Percentiles rank a stretch among this genome's conserved stretches.
Evolutionary conservation across 2,797 vertebrate species (phyloP).

Genomic region (Eutrigla gurnardus): DNA sequence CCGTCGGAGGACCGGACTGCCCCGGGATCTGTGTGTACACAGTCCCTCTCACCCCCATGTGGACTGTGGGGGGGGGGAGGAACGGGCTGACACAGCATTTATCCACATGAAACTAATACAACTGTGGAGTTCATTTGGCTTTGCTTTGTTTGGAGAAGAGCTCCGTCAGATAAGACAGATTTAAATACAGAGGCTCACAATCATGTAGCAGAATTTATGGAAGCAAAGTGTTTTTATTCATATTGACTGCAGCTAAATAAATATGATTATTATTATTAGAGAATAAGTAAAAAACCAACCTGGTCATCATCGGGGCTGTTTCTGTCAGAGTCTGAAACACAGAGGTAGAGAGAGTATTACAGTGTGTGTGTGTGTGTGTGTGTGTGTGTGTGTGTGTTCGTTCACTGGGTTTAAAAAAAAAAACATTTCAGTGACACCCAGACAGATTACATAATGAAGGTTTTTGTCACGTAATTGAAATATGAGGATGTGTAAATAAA

Average conservation of each 20-base stretch:
- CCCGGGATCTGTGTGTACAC: conserved; percentile 11
- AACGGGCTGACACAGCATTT: too few relatives aligned
- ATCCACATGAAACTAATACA: neutral
- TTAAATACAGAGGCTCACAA: neutral
- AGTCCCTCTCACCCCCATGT: neutral
- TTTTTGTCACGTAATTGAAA: neutral
- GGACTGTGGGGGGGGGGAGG: too few relatives aligned
- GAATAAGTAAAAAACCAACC: conserved; percentile 76
- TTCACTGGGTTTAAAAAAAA: neutral
- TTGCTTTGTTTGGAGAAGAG: too few relatives aligned
- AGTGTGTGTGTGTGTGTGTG: conserved; percentile 18
- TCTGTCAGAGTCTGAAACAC: conserved; percentile 89
- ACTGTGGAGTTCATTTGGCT: too few relatives aligned
- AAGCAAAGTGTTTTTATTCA: neutral
- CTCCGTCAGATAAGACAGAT: too few relatives aligned
- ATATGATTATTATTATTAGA: neutral
- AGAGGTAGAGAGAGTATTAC: conserved; percentile 17
- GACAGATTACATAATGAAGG: too few relatives aligned
- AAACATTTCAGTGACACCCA: neutral
- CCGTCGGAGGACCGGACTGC: too few relatives aligned
- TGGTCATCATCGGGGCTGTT: conserved; percentile 93
- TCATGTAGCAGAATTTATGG: neutral
- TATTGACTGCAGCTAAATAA: neutral
- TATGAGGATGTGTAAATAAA: neutral
- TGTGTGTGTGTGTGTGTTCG: conserved; percentile 18